Conservation (phyloP, 92 coral and sea anemone species). For the Nematostella vectensis region DNA sequence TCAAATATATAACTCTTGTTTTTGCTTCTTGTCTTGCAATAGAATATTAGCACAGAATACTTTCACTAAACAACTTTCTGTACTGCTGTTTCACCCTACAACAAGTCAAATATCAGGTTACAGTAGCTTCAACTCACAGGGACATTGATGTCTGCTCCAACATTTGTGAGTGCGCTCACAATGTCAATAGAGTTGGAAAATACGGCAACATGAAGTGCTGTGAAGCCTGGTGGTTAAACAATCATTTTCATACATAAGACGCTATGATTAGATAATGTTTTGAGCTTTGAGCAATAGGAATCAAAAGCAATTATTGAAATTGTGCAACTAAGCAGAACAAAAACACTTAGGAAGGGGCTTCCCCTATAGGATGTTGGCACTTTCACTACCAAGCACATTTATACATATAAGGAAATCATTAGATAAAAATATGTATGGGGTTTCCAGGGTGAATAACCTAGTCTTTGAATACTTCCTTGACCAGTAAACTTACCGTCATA, state of each 20-base stretch:
- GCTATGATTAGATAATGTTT: too few relatives aligned
- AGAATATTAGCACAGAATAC: too few relatives aligned
- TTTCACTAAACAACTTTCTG: too few relatives aligned
- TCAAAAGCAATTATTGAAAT: too few relatives aligned
- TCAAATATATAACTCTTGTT: too few relatives aligned
- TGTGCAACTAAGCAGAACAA: conserved; percentile 3
- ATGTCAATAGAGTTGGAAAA: conserved; percentile 25
- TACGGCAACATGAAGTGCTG: conserved; percentile 78
- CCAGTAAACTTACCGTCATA: conserved; percentile 48
- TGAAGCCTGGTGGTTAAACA: conserved; percentile 39
- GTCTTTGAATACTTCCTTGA: neutral
- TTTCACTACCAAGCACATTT: neutral
- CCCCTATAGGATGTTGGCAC: conserved; percentile 18
- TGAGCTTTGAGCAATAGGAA: too few relatives aligned
- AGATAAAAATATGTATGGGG: too few relatives aligned
- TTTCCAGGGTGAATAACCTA: too few relatives aligned
- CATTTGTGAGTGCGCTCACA: conserved; percentile 41
- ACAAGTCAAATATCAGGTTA: too few relatives aligned
- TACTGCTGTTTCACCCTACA: too few relatives aligned
- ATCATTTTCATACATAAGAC: too few relatives aligned
- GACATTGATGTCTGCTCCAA: conserved; percentile 74
- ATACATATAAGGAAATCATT: neutral
- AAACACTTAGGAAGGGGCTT: conserved; percentile 13
- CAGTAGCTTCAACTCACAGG: conserved; percentile 32
- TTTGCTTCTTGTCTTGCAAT: too few relatives aligned